Evolutionary conservation across 2,888 invertebrate genomes (phyloP).

Genomic region (Holacanthella duospinosa): DNA sequence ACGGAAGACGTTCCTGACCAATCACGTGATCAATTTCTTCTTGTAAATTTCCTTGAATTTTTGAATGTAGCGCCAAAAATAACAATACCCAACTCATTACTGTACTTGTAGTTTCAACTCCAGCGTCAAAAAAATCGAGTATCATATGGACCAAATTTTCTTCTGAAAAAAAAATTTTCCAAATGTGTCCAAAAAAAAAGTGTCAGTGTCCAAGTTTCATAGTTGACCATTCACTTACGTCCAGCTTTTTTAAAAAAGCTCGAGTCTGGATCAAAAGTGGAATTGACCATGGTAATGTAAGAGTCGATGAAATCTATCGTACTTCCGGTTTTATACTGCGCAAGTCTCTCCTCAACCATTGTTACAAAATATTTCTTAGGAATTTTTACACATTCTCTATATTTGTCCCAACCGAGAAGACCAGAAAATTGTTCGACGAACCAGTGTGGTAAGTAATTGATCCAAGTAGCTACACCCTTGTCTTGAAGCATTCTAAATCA

Average conservation of each 20-base stretch:
- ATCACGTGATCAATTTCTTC: slow-evolving; percentile 1
- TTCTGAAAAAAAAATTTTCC: background rate
- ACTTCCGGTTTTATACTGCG: background rate
- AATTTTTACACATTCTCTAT: background rate
- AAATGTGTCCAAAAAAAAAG: background rate
- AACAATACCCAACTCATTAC: background rate
- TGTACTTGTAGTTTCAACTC: slow-evolving; percentile 7
- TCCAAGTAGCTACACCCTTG: background rate
- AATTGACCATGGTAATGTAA: background rate
- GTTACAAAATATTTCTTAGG: background rate
- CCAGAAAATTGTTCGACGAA: background rate
- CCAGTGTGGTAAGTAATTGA: background rate
- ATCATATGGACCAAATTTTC: background rate
- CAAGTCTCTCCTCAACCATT: background rate
- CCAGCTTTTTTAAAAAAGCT: background rate
- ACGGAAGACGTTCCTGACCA: background rate
- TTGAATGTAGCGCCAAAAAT: background rate
- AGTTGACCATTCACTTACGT: background rate
- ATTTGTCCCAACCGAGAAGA: background rate
- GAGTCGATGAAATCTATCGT: background rate
- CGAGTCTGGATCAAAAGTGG: background rate
- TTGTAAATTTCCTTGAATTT: background rate
- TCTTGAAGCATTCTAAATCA: background rate
- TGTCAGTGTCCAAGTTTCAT: no score
- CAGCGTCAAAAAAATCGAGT: slow-evolving; percentile 6